Evolutionary conservation across 2,888 invertebrate genomes (phyloP).

Genomic region (Stictocephala bisonia): DNA sequence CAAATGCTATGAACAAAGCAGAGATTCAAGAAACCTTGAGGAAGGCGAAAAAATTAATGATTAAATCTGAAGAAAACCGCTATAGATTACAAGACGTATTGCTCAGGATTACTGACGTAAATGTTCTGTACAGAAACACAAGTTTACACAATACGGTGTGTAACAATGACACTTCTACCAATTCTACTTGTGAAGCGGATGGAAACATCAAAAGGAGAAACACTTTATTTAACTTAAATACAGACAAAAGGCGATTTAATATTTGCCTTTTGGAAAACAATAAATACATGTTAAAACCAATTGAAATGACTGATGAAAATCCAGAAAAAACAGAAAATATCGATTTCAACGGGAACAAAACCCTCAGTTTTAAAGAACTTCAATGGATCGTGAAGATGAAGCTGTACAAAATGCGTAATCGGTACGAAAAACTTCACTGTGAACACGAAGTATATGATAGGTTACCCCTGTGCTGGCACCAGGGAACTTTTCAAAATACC

Average conservation of each 20-base stretch:
- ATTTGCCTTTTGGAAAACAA: conserved; percentile 11
- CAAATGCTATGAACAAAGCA: neutral
- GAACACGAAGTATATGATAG: conserved; percentile 22
- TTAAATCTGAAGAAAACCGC: conserved; percentile 18
- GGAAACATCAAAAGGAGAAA: no score
- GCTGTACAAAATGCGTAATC: conserved; percentile 26
- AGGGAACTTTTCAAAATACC: no score
- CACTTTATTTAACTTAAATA: no score
- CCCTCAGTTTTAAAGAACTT: neutral
- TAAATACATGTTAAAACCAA: neutral
- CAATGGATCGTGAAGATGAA: conserved; percentile 20
- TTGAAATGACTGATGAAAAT: neutral
- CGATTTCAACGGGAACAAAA: neutral
- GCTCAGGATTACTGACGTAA: no score
- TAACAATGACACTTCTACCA: no score
- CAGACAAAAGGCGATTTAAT: neutral
- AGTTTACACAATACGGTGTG: no score
- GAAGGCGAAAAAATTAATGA: conserved; percentile 15
- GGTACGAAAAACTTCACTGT: neutral
- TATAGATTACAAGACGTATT: neutral
- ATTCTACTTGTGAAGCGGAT: no score
- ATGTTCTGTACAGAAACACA: no score
- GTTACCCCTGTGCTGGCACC: neutral
- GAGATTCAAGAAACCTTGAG: conserved; percentile 4
- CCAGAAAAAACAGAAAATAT: neutral